Conservation (phyloP, 1,140 invertebrate species). For the Hylaeus anthracinus region DNA sequence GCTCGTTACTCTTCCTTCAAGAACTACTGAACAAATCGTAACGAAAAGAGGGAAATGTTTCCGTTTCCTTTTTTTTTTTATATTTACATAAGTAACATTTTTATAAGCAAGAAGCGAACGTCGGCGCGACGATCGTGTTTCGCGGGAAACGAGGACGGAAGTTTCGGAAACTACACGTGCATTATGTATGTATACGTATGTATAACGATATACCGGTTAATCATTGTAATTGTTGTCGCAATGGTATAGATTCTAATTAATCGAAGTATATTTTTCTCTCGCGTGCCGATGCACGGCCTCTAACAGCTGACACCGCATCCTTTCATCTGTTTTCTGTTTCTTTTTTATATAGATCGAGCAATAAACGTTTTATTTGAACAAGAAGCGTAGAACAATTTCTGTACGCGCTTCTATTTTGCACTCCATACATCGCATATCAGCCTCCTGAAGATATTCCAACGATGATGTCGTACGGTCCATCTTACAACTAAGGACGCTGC, state of each 20-base stretch:
- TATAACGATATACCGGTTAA: slow-evolving; percentile 33
- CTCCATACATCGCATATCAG: too few species aligned
- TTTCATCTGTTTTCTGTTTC: slow-evolving; percentile 42
- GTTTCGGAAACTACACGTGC: slow-evolving; percentile 42
- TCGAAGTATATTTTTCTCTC: slow-evolving; percentile 47
- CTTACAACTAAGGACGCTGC: too few species aligned
- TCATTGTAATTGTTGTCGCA: slow-evolving; percentile 43
- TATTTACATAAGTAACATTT: background rate
- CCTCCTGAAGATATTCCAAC: too few species aligned
- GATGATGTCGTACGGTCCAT: too few species aligned
- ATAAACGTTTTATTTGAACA: slow-evolving; percentile 60
- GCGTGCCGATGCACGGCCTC: slow-evolving; percentile 46
- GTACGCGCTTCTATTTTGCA: too few species aligned
- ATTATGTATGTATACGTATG: slow-evolving; percentile 33
- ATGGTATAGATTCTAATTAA: slow-evolving; percentile 44
- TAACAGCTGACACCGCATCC: slow-evolving; percentile 45
- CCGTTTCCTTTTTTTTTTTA: background rate
- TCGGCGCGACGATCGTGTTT: background rate
- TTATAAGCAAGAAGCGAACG: background rate
- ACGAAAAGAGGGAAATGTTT: background rate
- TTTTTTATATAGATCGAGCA: slow-evolving; percentile 57
- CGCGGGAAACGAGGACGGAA: slow-evolving; percentile 3
- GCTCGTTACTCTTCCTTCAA: background rate
- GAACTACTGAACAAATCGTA: background rate
- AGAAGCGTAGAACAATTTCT: background rate